Percentiles rank a stretch among this genome's conserved stretches.
Conservation (phyloP, 2,797 vertebrate genomes). For the Lophius americanus region DNA sequence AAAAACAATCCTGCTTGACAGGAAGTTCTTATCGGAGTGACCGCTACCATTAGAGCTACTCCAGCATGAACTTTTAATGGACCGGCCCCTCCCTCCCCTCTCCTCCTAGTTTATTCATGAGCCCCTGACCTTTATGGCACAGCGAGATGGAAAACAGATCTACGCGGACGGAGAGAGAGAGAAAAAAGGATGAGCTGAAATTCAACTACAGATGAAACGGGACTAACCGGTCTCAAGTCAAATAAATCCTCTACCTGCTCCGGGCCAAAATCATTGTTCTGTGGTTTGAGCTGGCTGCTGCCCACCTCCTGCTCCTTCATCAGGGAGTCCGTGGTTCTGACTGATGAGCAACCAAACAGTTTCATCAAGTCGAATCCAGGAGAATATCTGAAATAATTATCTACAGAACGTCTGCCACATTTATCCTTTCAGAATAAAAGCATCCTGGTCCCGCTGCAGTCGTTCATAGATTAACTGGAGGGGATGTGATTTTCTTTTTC, state of each 20-base stretch:
- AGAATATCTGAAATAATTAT: slow-evolving; percentile 10
- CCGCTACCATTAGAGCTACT: slow-evolving; percentile 54
- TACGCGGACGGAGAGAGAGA: slow-evolving; percentile 7
- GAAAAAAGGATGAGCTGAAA: background rate
- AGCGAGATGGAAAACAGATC: slow-evolving; percentile 38
- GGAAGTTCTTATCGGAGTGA: slow-evolving; percentile 45
- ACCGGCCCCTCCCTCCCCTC: slow-evolving; percentile 33
- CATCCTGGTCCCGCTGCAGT: background rate
- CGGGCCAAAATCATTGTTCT: too few relatives aligned
- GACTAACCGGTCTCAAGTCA: slow-evolving; percentile 1
- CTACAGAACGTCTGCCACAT: background rate
- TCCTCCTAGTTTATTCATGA: slow-evolving; percentile 71
- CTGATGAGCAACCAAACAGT: background rate
- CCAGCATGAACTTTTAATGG: slow-evolving; percentile 66
- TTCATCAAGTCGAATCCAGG: too few relatives aligned
- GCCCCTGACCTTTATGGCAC: slow-evolving; percentile 32
- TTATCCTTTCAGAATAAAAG: slow-evolving; percentile 9
- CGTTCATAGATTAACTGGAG: slow-evolving; percentile 33
- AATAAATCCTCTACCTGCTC: background rate
- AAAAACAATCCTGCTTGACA: slow-evolving; percentile 23
- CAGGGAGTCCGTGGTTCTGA: too few relatives aligned
- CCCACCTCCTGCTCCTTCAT: too few relatives aligned
- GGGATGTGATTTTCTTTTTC: background rate
- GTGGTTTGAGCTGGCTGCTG: background rate
- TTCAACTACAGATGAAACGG: background rate